A percentile compares a stretch with the other conserved stretches of the same genome.
phyloP scores from a whole-genome alignment of 2,888 invertebrate genomes.

The Brachyopa scutellaris region DNA sequence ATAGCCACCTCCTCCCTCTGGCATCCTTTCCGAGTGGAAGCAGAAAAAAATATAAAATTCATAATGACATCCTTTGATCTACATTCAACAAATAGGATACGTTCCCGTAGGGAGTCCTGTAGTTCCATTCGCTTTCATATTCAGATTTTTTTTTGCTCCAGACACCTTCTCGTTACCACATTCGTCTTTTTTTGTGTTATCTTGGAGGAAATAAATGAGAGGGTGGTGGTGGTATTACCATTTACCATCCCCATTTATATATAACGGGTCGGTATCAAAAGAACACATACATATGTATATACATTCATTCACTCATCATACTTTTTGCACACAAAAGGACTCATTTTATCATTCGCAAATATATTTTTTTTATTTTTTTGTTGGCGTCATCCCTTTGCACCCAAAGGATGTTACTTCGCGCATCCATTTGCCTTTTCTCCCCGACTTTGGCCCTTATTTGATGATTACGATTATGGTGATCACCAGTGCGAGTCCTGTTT shows the following conservation, averaged over 20 bases:
- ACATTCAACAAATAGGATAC: conserved; percentile 64
- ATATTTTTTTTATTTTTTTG: conserved; percentile 21
- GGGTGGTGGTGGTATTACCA: conserved; percentile 54
- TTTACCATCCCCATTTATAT: conserved; percentile 36
- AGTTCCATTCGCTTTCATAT: conserved; percentile 31
- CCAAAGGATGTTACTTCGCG: conserved; percentile 44
- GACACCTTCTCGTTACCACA: conserved; percentile 53
- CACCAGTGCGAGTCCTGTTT: conserved; percentile 66
- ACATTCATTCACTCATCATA: neutral
- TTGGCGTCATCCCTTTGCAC: conserved; percentile 12
- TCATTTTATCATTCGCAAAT: conserved; percentile 59
- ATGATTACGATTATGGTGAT: conserved; percentile 66
- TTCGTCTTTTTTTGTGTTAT: conserved; percentile 48
- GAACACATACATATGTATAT: no score
- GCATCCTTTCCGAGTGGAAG: conserved; percentile 6
- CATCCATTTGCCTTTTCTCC: conserved; percentile 60
- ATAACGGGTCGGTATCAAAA: no score
- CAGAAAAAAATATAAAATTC: conserved; percentile 51
- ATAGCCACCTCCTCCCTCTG: neutral
- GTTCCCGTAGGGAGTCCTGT: conserved; percentile 63
- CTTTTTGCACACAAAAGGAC: conserved; percentile 55
- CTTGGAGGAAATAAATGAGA: conserved; percentile 27
- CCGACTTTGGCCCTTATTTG: conserved; percentile 59
- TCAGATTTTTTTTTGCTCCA: conserved; percentile 22
- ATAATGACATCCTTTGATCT: conserved; percentile 72